Evolutionary conservation across 1,140 invertebrate genomes (phyloP).

Genomic region (Pseudomyrmex cubaensis): DNA sequence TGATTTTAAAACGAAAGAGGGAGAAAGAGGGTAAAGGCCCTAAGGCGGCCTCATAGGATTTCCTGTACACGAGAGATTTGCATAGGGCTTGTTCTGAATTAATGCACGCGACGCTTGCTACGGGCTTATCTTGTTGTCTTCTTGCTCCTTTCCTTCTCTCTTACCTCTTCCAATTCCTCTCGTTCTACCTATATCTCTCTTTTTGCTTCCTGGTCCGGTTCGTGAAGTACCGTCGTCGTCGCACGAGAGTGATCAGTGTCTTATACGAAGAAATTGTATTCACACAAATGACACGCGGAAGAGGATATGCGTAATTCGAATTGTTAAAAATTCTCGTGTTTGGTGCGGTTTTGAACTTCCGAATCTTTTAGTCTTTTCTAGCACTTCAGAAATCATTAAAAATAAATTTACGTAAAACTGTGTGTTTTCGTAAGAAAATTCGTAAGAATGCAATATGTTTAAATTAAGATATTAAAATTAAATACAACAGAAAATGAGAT

Average conservation of each 20-base stretch:
- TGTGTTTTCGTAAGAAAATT: too few species aligned
- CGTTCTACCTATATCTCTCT: not conserved
- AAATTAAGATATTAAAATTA: not conserved
- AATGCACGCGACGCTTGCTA: slow-evolving; percentile 77
- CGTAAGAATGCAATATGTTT: too few species aligned
- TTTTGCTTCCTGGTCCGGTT: slow-evolving; percentile 24
- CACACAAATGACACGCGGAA: too few species aligned
- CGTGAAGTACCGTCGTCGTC: slow-evolving; percentile 14
- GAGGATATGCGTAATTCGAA: not conserved
- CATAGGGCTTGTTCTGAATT: slow-evolving; percentile 80
- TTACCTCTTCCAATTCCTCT: slow-evolving; percentile 14
- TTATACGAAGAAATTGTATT: not conserved
- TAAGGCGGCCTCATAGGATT: slow-evolving; percentile 70
- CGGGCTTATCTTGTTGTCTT: too few species aligned
- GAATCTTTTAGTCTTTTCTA: too few species aligned
- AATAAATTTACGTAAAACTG: too few species aligned
- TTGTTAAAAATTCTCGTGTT: not conserved
- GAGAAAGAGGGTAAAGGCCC: slow-evolving; percentile 27
- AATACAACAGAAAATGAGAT: not conserved
- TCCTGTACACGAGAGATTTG: slow-evolving; percentile 82
- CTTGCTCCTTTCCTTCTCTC: slow-evolving; percentile 20
- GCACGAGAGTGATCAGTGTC: slow-evolving; percentile 9
- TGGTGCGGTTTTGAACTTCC: not conserved
- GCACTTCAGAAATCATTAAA: not conserved
- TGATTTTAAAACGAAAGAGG: slow-evolving; percentile 32